Evolutionary conservation across 2,113 vertebrate genomes (phyloP).

Genomic region (Accipiter virgatus): DNA sequence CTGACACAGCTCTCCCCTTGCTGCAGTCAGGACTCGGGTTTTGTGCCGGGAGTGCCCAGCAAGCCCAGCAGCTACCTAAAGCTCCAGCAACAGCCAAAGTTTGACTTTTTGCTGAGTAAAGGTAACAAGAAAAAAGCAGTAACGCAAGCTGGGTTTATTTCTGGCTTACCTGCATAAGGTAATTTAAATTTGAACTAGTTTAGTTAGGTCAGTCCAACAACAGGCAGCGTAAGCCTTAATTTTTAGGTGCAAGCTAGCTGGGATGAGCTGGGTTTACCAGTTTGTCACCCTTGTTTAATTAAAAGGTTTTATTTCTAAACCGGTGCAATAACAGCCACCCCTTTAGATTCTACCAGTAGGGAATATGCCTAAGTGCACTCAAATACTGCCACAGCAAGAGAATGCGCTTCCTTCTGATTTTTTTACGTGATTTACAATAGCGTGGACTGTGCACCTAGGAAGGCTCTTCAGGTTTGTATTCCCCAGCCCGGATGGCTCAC

Average conservation of each 20-base stretch:
- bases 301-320: neutral
- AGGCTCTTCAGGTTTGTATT: neutral
- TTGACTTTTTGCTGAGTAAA: neutral
- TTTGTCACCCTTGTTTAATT: neutral
- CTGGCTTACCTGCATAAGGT: neutral
- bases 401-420: neutral
- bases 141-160: neutral
- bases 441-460: accelerated
- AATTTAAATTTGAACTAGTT: neutral
- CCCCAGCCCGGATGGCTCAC: neutral
- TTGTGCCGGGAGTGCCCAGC: neutral
- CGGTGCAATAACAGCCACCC: neutral
- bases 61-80: neutral
- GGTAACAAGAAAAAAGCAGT: neutral
- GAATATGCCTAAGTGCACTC: neutral
- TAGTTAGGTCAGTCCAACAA: neutral
- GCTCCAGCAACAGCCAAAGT: neutral
- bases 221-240: neutral
- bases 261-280: neutral
- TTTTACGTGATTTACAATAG: neutral
- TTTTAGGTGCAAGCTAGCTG: neutral
- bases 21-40: accelerated
- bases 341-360: neutral
- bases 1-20: neutral
- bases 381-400: neutral